phyloP scores from a whole-genome alignment of 2,797 vertebrate species.

The Rhadinocentrus ornatus region DNA sequence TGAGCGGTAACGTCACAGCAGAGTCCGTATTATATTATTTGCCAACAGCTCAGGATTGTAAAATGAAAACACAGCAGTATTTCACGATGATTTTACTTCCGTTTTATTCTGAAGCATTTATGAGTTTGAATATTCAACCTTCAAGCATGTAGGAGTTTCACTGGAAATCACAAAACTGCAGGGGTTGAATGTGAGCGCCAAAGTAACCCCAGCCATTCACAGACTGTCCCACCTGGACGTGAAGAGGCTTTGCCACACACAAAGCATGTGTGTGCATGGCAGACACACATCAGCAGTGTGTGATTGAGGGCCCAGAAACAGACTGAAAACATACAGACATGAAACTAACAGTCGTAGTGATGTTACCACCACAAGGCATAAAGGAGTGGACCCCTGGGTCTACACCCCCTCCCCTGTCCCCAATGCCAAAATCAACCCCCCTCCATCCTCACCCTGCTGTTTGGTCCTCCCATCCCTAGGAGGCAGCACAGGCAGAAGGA shows the following conservation, averaged over 20 bases:
- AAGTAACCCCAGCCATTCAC: conserved; percentile 80
- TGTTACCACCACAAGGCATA: conserved; percentile 99
- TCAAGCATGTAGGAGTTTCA: conserved; percentile 72
- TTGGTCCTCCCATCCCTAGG: conserved; percentile 91
- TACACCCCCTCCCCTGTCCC: conserved; percentile 83
- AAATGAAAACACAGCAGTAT: conserved; percentile 62
- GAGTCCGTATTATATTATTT: conserved; percentile 79
- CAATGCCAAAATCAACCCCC: conserved; percentile 92
- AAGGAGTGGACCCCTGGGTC: conserved; percentile 99
- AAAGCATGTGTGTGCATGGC: conserved; percentile 56
- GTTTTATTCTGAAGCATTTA: conserved; percentile 65
- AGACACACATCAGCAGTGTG: conserved; percentile 61
- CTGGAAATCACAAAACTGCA: conserved; percentile 76
- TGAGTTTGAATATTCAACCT: conserved; percentile 69
- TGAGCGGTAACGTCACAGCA: conserved; percentile 99
- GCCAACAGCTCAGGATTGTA: conserved; percentile 75
- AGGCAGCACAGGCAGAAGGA: conserved; percentile 93
- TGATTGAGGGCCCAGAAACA: conserved; percentile 86
- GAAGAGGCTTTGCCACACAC: conserved; percentile 79
- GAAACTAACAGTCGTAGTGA: conserved; percentile 90
- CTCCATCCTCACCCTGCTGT: conserved; percentile 83
- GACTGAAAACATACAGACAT: conserved; percentile 77
- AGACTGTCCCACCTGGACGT: conserved; percentile 82
- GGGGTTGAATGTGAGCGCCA: conserved; percentile 69
- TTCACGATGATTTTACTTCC: conserved; percentile 60